These are phyloP conservation scores for Seriola dumerili DNA, from an alignment of 2,113 vertebrate genomes.

Conservation along the genomic window DNA sequence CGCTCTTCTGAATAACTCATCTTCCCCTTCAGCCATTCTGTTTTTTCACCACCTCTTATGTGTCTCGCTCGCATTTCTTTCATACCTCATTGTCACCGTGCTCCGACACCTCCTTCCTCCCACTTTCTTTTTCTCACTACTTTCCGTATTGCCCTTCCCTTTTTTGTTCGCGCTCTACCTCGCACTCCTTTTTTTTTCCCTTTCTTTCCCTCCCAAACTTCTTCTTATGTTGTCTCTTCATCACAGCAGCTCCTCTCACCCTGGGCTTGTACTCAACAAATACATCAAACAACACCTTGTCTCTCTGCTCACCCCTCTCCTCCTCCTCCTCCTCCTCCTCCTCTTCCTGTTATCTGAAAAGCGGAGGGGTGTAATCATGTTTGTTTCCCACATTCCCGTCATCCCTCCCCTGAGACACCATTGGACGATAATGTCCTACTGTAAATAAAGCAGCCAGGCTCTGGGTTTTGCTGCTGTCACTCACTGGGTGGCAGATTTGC, in stretches of 20 bases:
- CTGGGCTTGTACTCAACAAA: conserved; percentile 63
- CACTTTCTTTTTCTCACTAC: conserved; percentile 47
- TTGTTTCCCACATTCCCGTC: conserved; percentile 78
- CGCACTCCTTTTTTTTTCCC: conserved; percentile 30
- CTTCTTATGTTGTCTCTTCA: conserved; percentile 53
- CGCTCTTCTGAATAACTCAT: conserved; percentile 49
- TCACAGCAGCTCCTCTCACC: conserved; percentile 56
- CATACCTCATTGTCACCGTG: conserved; percentile 58
- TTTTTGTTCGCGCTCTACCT: conserved; percentile 50
- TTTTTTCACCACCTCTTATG: conserved; percentile 48
- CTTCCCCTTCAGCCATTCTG: conserved; percentile 43
- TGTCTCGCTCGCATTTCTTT: conserved; percentile 52
- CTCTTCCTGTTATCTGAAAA: conserved; percentile 74
- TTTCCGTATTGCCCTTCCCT: conserved; percentile 42
- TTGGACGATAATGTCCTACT: conserved; percentile 75
- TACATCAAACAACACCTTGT: conserved; percentile 66
- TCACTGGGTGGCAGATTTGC: conserved; percentile 57
- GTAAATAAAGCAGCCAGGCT: conserved; percentile 77
- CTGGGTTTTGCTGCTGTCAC: conserved; percentile 63
- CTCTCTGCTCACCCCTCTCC: conserved; percentile 39
- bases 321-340: conserved; percentile 24
- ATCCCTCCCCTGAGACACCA: conserved; percentile 70
- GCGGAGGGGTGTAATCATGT: conserved; percentile 76
- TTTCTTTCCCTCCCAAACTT: conserved; percentile 39
- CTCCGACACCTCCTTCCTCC: conserved; percentile 53